A percentile compares a stretch with the other conserved stretches of the same genome.
phyloP scores from a whole-genome alignment of 2,888 invertebrate genomes.

The Hyalella azteca region DNA sequence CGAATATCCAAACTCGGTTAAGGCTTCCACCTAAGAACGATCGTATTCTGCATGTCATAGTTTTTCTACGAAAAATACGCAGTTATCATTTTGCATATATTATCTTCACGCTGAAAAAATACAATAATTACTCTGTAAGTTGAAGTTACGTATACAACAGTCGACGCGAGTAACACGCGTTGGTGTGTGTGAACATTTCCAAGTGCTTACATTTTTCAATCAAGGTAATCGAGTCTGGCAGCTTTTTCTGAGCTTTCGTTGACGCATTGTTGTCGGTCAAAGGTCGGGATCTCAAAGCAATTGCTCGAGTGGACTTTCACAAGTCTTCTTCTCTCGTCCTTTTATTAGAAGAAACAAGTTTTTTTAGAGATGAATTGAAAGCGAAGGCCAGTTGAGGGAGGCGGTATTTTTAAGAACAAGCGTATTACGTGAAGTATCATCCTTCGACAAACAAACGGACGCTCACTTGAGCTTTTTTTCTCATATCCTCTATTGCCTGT shows the following conservation, averaged over 20 bases:
- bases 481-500: background rate
- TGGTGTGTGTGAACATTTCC: no score
- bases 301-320: conserved; percentile 17
- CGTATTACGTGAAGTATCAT: conserved; percentile 33
- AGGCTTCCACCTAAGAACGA: no score
- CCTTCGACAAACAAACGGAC: conserved; percentile 17
- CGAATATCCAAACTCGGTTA: no score
- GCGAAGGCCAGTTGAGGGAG: conserved; percentile 21
- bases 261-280: conserved; percentile 35
- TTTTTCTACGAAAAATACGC: no score
- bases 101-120: no score
- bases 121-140: no score
- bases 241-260: conserved; percentile 11
- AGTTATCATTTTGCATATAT: no score
- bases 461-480: background rate
- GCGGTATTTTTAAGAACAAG: background rate
- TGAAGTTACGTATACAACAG: no score
- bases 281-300: conserved; percentile 35
- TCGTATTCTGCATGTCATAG: no score
- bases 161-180: no score
- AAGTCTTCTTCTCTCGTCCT: conserved; percentile 17
- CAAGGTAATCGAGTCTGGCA: conserved; percentile 27
- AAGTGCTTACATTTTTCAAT: conserved; percentile 34
- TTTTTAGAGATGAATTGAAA: conserved; percentile 12
- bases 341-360: conserved; percentile 33